Base-by-base conservation (phyloP, 2,113 vertebrate genomes). In the Sinocyclocheilus anshuiensis region DNA sequence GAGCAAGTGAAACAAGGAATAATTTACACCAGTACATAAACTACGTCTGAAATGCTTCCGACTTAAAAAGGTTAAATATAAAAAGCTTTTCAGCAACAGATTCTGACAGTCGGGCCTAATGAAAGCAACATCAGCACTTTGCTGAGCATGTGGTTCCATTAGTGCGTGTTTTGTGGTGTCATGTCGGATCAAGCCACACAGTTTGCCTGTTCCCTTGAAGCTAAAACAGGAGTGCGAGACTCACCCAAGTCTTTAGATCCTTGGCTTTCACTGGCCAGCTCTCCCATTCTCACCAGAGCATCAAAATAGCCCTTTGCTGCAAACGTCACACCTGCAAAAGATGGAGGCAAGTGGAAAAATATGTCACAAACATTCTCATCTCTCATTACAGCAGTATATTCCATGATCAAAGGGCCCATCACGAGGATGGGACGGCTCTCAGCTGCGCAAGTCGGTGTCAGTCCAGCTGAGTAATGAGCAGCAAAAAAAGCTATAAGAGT, bases 251-350 rank as follows among this genome's bases (percentile, higher is more conserved):
- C 98, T 91, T 99, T 99, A 9, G 98, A 98, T 91, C 97, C 98
- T 94, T 99, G 97, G 92, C 98, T 99, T 90, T 99, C 97, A 10
- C 97, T 99, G 94, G 98, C 98, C 92, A 99, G 72, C 92, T 99
- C 98, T 0, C 98, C 98, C 98, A 99, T 99, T 94, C 99, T 97
- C 90, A 99, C 98, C 86, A 99, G 95, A 63, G 98, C 97, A 67
- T 99, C 98, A 24, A 99, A 99, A 89, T 99, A 99, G 71, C 98
- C 98, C 93, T 99, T 99, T 50, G 98, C 98, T 76, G 98, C 97
- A 1, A 97, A 99, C 0, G 98, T 99, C 92, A 99, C 98, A 93
- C 95, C 98, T 99, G 84, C 55, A 88, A 85, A 89, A 9, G 20
- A 16, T 48, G 3, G 45, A 48, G 11, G 10, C 45, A 48, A 48